Conservation (phyloP, 2,888 invertebrate genomes). For the Tetragonula carbonaria region DNA sequence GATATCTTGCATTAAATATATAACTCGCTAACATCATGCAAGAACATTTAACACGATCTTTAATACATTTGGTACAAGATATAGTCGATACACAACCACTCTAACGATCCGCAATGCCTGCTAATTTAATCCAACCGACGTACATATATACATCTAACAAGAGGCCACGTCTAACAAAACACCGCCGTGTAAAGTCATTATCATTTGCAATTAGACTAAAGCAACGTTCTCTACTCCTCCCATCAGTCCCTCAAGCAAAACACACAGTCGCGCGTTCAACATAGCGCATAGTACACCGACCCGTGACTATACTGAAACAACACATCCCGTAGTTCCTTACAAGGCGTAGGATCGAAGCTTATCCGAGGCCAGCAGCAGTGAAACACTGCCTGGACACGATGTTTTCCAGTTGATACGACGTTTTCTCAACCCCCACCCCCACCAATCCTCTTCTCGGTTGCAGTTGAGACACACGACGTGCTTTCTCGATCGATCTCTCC, state of each 20-base stretch:
- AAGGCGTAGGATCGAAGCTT: background rate
- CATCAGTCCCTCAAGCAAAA: background rate
- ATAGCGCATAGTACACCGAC: background rate
- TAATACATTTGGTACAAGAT: no score
- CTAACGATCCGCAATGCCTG: no score
- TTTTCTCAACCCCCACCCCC: background rate
- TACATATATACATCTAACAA: no score
- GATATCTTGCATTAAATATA: no score
- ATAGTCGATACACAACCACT: no score
- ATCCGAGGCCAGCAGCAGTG: background rate
- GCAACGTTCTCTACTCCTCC: background rate
- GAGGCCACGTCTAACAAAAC: background rate
- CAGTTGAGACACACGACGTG: background rate
- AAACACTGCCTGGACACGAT: constrained; percentile 4
- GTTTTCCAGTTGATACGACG: constrained; percentile 22
- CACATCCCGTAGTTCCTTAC: background rate
- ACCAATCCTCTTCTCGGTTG: no score
- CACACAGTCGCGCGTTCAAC: background rate
- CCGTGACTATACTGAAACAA: background rate
- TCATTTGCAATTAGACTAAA: background rate
- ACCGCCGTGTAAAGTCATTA: background rate
- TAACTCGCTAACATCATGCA: no score
- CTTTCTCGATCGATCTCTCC: constrained; percentile 31
- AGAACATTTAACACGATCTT: no score
- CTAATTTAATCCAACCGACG: no score